Base-by-base conservation (phyloP, 92 coral and sea anemone species). In the Scolanthus callimorphus region DNA sequence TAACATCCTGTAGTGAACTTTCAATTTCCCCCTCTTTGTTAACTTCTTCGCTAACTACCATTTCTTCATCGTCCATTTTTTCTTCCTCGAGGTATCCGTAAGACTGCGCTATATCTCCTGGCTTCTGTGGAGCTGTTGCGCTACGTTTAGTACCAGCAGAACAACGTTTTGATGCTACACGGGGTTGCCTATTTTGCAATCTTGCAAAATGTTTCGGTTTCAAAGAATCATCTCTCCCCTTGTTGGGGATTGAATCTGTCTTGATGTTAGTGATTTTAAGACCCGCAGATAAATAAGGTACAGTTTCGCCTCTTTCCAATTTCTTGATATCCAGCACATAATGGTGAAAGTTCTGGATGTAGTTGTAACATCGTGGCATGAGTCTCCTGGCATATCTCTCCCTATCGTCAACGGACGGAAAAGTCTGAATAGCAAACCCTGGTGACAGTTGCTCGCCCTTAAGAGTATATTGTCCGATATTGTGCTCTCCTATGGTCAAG, bases 331-430 rank as follows among this genome's bases (percentile, higher is more conserved):
- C 95, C 11, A 60, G 62, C 3, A 70, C 66, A 29, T 87, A 87
- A 57, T 87, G 95, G 49, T 87, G 95, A 56, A 65, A 87, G 61
- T 87, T 74, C 39, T 82, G 85, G 12, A 78, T 63, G 31, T 87
- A 80, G 11, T 77, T 79, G 47, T 59, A 77, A 43, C 86, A 87
- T 21, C 65, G 60, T 4, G 95, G 83, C 1, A 80, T 80, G 20
- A 87, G 72, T 25, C 55, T 60, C 3, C 62, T 70, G 20, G 66
- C 47, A 11, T 55, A n/a, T 11, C 51, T 50, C 11, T 77, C 73
- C n/a, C n/a, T n/a, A 17, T 53, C 50, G 31, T 50, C 46, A 15
- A 56, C 62, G 19, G 31, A 19, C 2, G 72, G 52, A 45, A 49
- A 31, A 8, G 51, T 54, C 20, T 27, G 66, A 27, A 43, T n/a